Percentiles rank a stretch among this genome's conserved stretches.
Evolutionary conservation across 30 jellyfish, hydroid and myxozoan species (phyloP).

Genomic region (Cassiopea andromeda): DNA sequence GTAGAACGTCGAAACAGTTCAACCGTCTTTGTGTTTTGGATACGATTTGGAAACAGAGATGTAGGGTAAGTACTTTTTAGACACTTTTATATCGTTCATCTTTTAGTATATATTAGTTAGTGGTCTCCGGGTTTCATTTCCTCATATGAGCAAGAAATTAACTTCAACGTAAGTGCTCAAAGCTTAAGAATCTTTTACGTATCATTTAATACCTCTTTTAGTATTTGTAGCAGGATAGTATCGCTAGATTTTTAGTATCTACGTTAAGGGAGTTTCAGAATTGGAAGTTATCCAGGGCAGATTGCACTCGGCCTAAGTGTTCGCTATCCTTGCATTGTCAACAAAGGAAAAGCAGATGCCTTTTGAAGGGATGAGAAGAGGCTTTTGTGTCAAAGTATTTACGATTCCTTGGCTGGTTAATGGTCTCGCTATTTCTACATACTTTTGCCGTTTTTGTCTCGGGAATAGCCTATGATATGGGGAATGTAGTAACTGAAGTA

Average conservation of each 20-base stretch:
- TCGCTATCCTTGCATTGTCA: slow-evolving; percentile 1
- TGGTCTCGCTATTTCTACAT: background rate
- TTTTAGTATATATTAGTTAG: background rate
- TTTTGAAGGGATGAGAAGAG: background rate
- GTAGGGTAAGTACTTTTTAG: slow-evolving; percentile 72
- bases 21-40: slow-evolving; percentile 90
- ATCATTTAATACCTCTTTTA: background rate
- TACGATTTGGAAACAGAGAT: slow-evolving; percentile 93
- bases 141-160: background rate
- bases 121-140: background rate
- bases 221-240: background rate
- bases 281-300: background rate
- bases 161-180: background rate
- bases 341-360: slow-evolving; percentile 31
- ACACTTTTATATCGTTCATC: background rate
- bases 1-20: slow-evolving; percentile 87
- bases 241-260: background rate
- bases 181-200: background rate
- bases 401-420: background rate
- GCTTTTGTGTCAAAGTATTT: background rate
- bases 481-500: background rate
- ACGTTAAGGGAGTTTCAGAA: background rate
- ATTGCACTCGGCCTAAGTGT: slow-evolving; percentile 3
- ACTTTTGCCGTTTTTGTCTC: background rate
- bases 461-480: background rate